phyloP scores from a whole-genome alignment of 2,113 vertebrate genomes.

The Eurypyga helias region DNA sequence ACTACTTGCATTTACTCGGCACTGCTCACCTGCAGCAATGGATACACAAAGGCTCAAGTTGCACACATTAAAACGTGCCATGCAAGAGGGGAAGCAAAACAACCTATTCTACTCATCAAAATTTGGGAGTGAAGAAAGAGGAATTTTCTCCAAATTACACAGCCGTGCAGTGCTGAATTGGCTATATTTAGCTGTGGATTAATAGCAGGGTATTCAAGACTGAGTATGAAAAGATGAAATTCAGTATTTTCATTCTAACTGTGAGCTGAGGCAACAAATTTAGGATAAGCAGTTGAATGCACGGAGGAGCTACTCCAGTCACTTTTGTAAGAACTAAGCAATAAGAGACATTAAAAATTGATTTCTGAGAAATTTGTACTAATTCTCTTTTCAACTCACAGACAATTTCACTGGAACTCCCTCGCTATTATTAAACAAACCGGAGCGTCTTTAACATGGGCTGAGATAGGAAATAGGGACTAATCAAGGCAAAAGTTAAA shows the following conservation, averaged over 20 bases:
- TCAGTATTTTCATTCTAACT: not conserved
- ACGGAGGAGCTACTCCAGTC: not conserved
- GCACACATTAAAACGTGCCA: not conserved
- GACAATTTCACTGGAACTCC: not conserved
- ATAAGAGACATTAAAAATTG: not conserved
- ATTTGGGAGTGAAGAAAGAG: not conserved
- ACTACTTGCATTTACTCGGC: not conserved
- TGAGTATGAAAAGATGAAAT: not conserved
- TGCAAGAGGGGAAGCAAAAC: not conserved
- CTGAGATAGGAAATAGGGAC: not conserved
- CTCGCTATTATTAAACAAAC: not conserved
- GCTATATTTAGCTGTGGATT: not conserved
- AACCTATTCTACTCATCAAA: not conserved
- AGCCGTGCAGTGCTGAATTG: not conserved
- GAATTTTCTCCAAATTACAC: not conserved
- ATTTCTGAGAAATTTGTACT: not conserved
- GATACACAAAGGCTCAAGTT: not conserved
- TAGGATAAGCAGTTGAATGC: not conserved
- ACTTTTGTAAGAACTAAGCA: not conserved
- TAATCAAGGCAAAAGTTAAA: not conserved
- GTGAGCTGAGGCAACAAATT: not conserved
- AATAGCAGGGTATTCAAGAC: not conserved
- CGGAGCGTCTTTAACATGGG: rapidly evolving
- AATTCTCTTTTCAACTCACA: not conserved
- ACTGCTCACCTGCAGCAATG: not conserved